Evolutionary conservation across 2,888 invertebrate species (phyloP), one percentile per base, ranked within the genome.

Genomic region (Phalera bucephala): DNA sequence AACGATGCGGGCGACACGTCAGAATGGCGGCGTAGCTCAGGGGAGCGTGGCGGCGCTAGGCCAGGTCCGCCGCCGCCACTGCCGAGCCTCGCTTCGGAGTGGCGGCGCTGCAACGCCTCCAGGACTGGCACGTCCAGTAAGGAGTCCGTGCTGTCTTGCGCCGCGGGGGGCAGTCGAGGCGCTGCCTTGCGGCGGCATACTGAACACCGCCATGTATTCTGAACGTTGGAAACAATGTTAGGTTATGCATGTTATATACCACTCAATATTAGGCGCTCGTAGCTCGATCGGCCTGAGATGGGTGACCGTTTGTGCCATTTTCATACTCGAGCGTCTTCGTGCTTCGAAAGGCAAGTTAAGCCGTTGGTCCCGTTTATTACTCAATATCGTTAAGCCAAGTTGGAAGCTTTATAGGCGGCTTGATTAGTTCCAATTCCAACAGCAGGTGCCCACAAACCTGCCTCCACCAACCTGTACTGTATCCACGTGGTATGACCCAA

Each of bases 1-100:
- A 96, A 88, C 22, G 95, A 95, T 1, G 96, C 96, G 8, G 96
- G 96, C 7, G 96, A 96, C 1, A 96, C 96, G 70, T 96, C 96
- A 1, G 96, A 96, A 72, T 96, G 96, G 21, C 96, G 85, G 11
- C 96, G 90, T 5, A 96, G 83, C 69, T 96, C 96, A 0, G 96
- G 95, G 45, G 95, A 95, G 40, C 96, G 91, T 0, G 96, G 96
- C 7, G 95, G 96, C n/a, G 95, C 95, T 17, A 96, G 86, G 1
- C 93, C 95, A 15, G 91, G 79, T 41, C 91, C 89, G 28, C 87
- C 81, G 52, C 84, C 77, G 28, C 91, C 80, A 31, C 91, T 88
- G 45, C 91, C 90, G 1, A 92, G 73, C 81, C 93, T 60, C 1
- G 88, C 88, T 67, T 96, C 96, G 26, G 95, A 95, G 80, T 96